Evolutionary conservation across 2,888 invertebrate genomes (phyloP).

Genomic region (Hofmannophila pseudospretella): DNA sequence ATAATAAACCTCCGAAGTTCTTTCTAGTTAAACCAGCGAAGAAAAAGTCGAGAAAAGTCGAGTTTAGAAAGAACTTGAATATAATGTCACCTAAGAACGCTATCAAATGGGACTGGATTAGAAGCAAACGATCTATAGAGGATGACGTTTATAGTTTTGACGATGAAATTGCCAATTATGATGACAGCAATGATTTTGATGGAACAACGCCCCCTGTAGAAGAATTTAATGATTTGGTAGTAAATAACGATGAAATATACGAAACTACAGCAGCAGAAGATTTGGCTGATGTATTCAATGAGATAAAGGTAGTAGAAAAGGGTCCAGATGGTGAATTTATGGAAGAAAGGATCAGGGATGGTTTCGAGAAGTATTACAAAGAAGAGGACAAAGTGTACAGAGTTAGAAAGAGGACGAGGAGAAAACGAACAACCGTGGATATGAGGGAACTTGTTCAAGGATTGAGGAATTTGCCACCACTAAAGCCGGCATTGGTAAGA

Average conservation of each 20-base stretch:
- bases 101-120: conserved; percentile 7
- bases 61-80: conserved; percentile 7
- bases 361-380: conserved; percentile 28
- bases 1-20: conserved; percentile 19
- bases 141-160: background rate
- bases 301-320: background rate
- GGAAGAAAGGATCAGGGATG: conserved; percentile 4
- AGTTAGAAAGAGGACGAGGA: conserved; percentile 18
- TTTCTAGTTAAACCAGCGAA: conserved; percentile 22
- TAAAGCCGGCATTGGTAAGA: conserved; percentile 28
- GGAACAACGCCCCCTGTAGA: background rate
- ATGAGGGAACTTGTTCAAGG: conserved; percentile 18
- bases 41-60: background rate
- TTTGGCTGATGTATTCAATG: conserved; percentile 14
- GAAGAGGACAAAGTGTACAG: conserved; percentile 39
- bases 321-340: background rate
- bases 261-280: conserved; percentile 1
- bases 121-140: background rate
- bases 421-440: conserved; percentile 22
- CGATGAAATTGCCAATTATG: conserved; percentile 1
- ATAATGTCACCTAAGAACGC: background rate
- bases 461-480: conserved; percentile 30
- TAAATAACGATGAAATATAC: background rate
- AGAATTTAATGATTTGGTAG: conserved; percentile 1
- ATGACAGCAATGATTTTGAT: background rate